Conservation (phyloP, 2,113 vertebrate genomes). For the Aramus guarauna region DNA sequence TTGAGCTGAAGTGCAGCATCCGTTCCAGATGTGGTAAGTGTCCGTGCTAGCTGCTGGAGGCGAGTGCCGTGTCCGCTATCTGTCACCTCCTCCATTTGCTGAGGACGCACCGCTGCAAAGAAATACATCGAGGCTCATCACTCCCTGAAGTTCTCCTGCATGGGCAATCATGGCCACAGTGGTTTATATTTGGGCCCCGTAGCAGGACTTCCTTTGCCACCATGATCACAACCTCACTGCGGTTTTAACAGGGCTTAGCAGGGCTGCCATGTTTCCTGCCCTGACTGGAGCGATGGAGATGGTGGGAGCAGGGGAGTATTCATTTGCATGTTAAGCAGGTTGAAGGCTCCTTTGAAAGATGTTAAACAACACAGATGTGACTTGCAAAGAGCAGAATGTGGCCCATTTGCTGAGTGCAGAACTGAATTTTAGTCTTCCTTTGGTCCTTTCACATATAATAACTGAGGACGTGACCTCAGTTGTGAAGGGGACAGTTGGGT, state of each 20-base stretch:
- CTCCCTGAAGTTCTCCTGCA: not conserved
- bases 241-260: not conserved
- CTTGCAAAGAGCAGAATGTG: not conserved
- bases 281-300: fast-evolving
- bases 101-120: fast-evolving
- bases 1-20: not conserved
- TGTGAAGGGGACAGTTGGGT: not conserved
- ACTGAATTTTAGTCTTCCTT: not conserved
- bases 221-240: fast-evolving
- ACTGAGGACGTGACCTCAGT: not conserved
- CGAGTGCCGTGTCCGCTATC: fast-evolving
- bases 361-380: not conserved
- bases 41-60: not conserved
- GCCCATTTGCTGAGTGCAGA: not conserved
- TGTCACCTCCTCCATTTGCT: not conserved
- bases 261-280: not conserved
- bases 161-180: not conserved
- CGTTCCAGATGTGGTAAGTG: not conserved
- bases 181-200: not conserved
- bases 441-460: not conserved
- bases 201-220: not conserved
- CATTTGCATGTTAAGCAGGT: not conserved
- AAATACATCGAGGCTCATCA: fast-evolving
- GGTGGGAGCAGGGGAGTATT: not conserved
- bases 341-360: not conserved